Evolutionary conservation across 2,888 invertebrate species (phyloP), one percentile per base, ranked within the genome.

Genomic region (Parthenolecanium corni): DNA sequence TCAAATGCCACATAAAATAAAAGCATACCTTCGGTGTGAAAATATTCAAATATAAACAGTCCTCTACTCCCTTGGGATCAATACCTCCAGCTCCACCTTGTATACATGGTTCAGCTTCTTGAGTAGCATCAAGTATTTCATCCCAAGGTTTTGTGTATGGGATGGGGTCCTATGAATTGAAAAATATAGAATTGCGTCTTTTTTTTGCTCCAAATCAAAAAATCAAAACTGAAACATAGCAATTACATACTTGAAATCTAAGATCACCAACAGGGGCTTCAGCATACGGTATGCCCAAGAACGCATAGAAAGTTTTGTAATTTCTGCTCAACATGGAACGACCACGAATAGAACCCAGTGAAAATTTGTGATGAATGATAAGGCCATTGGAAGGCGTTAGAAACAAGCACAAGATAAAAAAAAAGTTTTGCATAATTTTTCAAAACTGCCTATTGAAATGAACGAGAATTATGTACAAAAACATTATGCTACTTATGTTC

Each of bases 31-130:
- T 67, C 66, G 70, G 71, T 20, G 74, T 74, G 65, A 71, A 73
- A 21, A 79, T 75, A 70, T 79, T 79, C 23, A 79, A 68, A 68
- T 77, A 76, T 3, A 79, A 69, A 65, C 79, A 80, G 68, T 80
- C 78, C 70, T 80, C 80, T 4, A 73, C 71, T 40, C 79, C 79
- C 12, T 75, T 71, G 49, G 70, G 70, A 18, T 74, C 67, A 67
- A 74, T 9, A 4, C 24, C 18, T 3, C 42, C 25, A 0, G 23
- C 16, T 6, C 44, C 71, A 2, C 69, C 68, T 65, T 76, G 76
- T 51, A 74, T 66, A 4, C 74, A 74, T 42, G 70, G 69, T 12
- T 72, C 70, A 0, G 72, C 72, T 36, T 74, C 18, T n/a, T 71
- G 68, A 0, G 75, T 73, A 46, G 76, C 76, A 67, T 79, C 76